A percentile compares a stretch with the other conserved stretches of the same genome.
These are phyloP conservation scores for Calliopsis andreniformis DNA, from an alignment of 1,140 invertebrate genomes.

Conservation along the genomic window DNA sequence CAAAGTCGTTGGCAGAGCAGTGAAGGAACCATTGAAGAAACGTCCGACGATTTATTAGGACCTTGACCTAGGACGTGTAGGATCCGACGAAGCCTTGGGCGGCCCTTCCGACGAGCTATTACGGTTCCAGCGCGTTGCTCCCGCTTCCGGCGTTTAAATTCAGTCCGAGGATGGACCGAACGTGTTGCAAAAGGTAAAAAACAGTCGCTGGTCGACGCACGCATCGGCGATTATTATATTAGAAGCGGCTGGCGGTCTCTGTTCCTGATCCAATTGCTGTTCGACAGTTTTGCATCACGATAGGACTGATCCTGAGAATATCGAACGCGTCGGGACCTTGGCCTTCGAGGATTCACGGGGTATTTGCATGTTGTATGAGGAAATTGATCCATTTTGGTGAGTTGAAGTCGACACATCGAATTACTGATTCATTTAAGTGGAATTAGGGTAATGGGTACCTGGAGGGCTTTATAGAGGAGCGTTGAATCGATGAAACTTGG, in stretches of 20 bases:
- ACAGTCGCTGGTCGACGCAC: constrained; percentile 26
- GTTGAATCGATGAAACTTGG: too few relatives aligned
- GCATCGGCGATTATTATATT: constrained; percentile 61
- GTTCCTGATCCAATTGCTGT: constrained; percentile 30
- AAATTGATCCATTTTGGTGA: too few relatives aligned
- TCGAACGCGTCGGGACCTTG: neutral
- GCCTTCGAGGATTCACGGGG: too few relatives aligned
- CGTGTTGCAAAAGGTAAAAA: neutral
- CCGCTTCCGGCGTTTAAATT: constrained; percentile 64
- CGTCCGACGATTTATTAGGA: constrained; percentile 10
- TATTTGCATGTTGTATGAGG: neutral
- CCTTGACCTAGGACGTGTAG: constrained; percentile 31
- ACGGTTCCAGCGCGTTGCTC: constrained; percentile 35
- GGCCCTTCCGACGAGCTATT: constrained; percentile 15
- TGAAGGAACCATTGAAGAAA: neutral
- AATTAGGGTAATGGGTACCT: too few relatives aligned
- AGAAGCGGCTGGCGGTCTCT: constrained; percentile 11
- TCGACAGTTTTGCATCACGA: constrained; percentile 7
- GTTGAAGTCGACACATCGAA: too few relatives aligned
- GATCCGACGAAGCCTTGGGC: constrained; percentile 6
- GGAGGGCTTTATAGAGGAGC: too few relatives aligned
- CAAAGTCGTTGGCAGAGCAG: too few relatives aligned
- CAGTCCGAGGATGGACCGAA: constrained; percentile 26
- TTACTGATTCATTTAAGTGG: too few relatives aligned
- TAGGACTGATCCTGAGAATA: neutral